phyloP scores from a whole-genome alignment of 1,140 invertebrate genomes.

The Lordiphosa clarofinis region DNA sequence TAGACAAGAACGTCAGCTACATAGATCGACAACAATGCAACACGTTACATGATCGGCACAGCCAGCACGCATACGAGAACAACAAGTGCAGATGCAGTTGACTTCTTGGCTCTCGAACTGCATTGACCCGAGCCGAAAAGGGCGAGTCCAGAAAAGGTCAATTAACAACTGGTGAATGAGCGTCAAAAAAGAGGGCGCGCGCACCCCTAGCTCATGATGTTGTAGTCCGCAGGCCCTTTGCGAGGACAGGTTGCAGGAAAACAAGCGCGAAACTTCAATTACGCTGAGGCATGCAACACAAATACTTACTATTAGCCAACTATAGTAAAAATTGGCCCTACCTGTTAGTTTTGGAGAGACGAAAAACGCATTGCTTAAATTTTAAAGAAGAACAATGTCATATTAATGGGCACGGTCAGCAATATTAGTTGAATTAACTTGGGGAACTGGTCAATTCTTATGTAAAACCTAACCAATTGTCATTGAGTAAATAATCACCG shows the following conservation, averaged over 20 bases:
- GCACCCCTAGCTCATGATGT: conserved; percentile 17
- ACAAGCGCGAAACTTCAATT: conserved; percentile 49
- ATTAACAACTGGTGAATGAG: conserved; percentile 72
- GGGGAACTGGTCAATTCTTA: no score
- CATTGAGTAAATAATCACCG: no score
- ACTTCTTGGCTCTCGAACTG: conserved; percentile 15
- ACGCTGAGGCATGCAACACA: conserved; percentile 3
- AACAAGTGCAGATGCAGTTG: conserved; percentile 1
- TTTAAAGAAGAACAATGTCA: no score
- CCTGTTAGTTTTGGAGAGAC: no score
- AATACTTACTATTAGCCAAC: neutral
- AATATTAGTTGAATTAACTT: no score
- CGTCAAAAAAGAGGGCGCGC: conserved; percentile 24
- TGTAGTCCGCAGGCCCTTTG: neutral
- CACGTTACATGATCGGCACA: conserved; percentile 4
- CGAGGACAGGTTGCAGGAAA: conserved; percentile 13
- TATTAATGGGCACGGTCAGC: no score
- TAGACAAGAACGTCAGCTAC: conserved; percentile 9
- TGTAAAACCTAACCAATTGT: no score
- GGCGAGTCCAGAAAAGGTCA: conserved; percentile 52
- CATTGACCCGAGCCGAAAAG: conserved; percentile 33
- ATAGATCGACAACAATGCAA: conserved; percentile 6
- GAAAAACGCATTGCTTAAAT: no score
- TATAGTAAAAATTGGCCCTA: no score
- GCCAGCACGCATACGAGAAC: conserved; percentile 2